These are phyloP conservation scores for Anguilla rostrata DNA, from an alignment of 2,113 vertebrate species.

Conservation along the genomic window DNA sequence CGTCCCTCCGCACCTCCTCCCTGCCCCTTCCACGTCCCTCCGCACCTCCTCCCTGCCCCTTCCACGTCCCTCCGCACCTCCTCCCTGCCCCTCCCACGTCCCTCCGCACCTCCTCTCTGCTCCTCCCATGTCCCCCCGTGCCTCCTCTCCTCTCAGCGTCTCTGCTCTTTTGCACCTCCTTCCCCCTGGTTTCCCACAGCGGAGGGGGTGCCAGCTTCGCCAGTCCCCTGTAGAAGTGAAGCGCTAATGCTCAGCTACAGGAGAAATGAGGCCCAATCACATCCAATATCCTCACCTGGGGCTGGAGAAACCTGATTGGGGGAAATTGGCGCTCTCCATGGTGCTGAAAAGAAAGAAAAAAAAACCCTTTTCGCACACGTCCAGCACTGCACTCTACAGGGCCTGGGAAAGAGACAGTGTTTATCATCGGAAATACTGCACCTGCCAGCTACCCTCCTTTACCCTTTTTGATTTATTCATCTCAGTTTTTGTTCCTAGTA, in stretches of 20 bases:
- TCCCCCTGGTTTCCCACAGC: not conserved
- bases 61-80: too few relatives aligned
- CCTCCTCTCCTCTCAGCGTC: not conserved
- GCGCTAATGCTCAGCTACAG: conserved; percentile 50
- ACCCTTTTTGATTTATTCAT: conserved; percentile 26
- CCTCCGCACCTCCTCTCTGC: not conserved
- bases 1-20: not conserved
- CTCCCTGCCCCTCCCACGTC: too few relatives aligned
- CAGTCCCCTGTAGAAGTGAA: conserved; percentile 28
- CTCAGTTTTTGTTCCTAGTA: conserved; percentile 27
- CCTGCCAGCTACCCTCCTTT: conserved; percentile 1
- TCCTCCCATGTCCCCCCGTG: not conserved
- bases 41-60: not conserved
- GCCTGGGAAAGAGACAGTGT: not conserved
- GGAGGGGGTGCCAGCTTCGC: not conserved
- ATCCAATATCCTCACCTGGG: conserved; percentile 31
- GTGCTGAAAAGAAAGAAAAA: conserved; percentile 31
- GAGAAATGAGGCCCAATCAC: conserved; percentile 53
- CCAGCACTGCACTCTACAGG: conserved; percentile 18
- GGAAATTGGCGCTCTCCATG: conserved; percentile 41
- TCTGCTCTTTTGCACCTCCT: not conserved
- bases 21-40: not conserved
- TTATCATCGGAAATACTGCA: conserved; percentile 30
- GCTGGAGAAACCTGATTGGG: conserved; percentile 31
- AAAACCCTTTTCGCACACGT: conserved; percentile 24